Percentiles rank a stretch among this genome's conserved stretches.
phyloP scores from a whole-genome alignment of 2,797 vertebrate genomes.

The Muraenolepis orangiensis region DNA sequence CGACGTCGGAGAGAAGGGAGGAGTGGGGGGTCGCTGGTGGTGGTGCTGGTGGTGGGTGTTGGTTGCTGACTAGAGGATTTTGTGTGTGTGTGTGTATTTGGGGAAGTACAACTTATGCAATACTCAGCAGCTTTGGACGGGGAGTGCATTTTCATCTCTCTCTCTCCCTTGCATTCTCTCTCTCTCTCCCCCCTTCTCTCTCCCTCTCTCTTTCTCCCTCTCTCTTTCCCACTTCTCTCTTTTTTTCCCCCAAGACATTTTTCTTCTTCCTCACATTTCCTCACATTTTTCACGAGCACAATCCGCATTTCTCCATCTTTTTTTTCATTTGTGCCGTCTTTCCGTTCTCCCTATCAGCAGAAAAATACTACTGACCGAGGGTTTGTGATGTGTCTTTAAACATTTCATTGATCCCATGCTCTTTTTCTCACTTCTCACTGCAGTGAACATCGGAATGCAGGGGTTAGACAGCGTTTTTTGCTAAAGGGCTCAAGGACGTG shows the following conservation, averaged over 20 bases:
- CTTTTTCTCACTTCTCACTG: too few relatives aligned
- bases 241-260: neutral
- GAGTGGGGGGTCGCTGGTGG: neutral
- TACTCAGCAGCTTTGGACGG: constrained; percentile 1
- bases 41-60: neutral
- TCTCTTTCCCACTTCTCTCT: neutral
- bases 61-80: neutral
- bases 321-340: too few relatives aligned
- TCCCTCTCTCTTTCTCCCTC: neutral
- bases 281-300: neutral
- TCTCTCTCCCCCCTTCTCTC: neutral
- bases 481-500: too few relatives aligned
- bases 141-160: neutral
- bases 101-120: neutral
- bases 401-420: too few relatives aligned
- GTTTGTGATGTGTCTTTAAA: neutral
- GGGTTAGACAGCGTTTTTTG: too few relatives aligned
- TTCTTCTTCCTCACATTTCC: neutral
- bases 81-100: neutral
- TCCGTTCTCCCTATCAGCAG: neutral
- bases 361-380: constrained; percentile 1
- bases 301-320: neutral
- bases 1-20: neutral
- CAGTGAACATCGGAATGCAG: too few relatives aligned
- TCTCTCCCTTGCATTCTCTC: too few relatives aligned